Base-by-base conservation (phyloP, 2,113 vertebrate species). In the Thalassarche chlororhynchos region DNA sequence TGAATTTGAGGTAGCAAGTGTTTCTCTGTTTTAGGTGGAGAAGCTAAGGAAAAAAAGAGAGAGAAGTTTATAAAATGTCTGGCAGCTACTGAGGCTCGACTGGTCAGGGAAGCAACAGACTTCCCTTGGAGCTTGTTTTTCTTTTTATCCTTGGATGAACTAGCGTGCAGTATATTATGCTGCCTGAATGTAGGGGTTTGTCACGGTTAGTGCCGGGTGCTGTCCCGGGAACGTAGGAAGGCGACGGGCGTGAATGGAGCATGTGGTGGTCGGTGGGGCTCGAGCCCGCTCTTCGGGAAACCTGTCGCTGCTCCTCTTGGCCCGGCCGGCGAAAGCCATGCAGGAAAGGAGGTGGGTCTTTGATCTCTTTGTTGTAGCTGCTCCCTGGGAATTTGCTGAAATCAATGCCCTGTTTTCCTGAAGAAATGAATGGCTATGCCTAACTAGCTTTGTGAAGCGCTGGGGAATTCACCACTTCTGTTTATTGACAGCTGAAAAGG, bases 401-500 rank as follows among this genome's bases (percentile, higher is more conserved):
- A 98, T 98, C 98, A 98, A 98, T 98, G 98, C 98, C 95, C 98
- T 98, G 98, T 98, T 98, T 98, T 97, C 98, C 98, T 90, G 97
- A 96, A 98, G 98, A 97, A 96, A 94, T 97, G 98, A 98, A 98
- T 98, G 98, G 97, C 97, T 96, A 94, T 98, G 98, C 97, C 98
- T 98, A 98, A 98, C 98, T 96, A 98, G 98, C 98, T 98, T 98
- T 98, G 98, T 98, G 96, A 97, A 97, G 96, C 87, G 9, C 40
- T n/a, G 71, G 96, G 97, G 98, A 98, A 98, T 98, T 98, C 98
- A 96, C 92, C 6, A 89, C 98, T 96, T 97, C 98, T 98, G 98
- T 98, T 98, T 98, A 98, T 98, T 98, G 98, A 98, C 98, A 98
- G 98, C 98, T 98, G 98, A 98, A 98, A 98, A 96, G 98, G 96